Conservation (phyloP, 2,113 vertebrate species). For the Barbus barbus region DNA sequence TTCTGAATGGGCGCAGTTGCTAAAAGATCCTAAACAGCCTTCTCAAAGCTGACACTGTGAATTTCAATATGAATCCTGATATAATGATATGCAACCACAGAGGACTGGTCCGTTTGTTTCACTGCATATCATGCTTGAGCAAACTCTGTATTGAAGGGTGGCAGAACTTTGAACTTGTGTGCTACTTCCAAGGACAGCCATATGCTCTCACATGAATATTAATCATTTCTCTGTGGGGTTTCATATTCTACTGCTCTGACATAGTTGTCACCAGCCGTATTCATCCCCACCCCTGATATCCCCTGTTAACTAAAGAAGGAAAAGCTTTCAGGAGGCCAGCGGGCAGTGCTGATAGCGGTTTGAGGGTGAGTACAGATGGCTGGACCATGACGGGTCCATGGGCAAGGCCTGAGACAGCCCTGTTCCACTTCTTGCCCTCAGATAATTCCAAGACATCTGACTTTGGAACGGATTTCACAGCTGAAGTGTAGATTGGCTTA, state of each 20-base stretch:
- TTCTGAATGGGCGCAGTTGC: not conserved
- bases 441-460: constrained; percentile 34
- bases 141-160: constrained; percentile 9
- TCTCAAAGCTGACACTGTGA: not conserved
- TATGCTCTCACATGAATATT: constrained; percentile 29
- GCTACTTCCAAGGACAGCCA: constrained; percentile 6
- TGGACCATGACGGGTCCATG: constrained; percentile 33
- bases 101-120: not conserved
- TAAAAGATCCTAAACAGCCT: not conserved
- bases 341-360: not conserved
- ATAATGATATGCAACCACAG: not conserved
- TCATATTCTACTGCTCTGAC: not conserved
- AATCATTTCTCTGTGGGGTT: constrained; percentile 5
- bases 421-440: constrained; percentile 43
- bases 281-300: constrained; percentile 1
- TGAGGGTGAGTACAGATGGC: constrained; percentile 46
- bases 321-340: constrained; percentile 14
- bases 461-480: constrained; percentile 35
- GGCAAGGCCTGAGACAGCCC: constrained; percentile 24
- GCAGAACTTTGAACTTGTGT: constrained; percentile 30
- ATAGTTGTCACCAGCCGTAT: constrained; percentile 19
- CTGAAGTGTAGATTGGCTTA: constrained; percentile 20
- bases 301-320: not conserved
- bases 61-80: constrained; percentile 7
- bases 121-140: constrained; percentile 8